Evolutionary conservation across 2,888 invertebrate genomes (phyloP).

Genomic region (Heterodera filipjevi): DNA sequence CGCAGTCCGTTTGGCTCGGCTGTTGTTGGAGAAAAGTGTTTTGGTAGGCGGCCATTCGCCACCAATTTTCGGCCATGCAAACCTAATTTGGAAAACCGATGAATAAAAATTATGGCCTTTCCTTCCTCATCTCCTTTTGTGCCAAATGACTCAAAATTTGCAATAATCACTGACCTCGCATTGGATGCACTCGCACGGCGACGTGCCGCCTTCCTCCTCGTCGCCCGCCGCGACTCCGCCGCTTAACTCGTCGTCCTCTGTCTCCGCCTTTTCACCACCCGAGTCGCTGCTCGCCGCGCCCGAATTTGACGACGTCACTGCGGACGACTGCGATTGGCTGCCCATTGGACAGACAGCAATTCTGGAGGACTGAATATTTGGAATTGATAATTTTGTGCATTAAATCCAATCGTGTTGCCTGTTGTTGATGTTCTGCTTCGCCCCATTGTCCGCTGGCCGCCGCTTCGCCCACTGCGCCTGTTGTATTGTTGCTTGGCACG

Average conservation of each 20-base stretch:
- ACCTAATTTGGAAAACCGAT: constrained; percentile 28
- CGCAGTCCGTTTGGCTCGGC: constrained; percentile 1
- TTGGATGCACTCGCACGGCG: constrained; percentile 27
- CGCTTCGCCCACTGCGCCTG: too few species aligned
- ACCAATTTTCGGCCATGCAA: constrained; percentile 36
- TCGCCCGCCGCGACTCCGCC: not conserved
- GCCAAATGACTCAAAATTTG: not conserved
- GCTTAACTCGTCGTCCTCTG: constrained; percentile 2
- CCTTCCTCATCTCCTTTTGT: not conserved
- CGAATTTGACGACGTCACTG: not conserved
- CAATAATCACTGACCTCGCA: constrained; percentile 1
- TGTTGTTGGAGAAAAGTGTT: constrained; percentile 32
- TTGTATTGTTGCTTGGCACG: not conserved
- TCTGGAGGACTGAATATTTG: not conserved
- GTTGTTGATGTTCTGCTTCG: not conserved
- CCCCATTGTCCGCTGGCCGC: not conserved
- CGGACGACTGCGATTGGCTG: not conserved
- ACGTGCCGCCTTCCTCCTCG: not conserved
- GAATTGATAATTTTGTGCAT: not conserved
- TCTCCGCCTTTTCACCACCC: constrained; percentile 5
- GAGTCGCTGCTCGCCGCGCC: not conserved
- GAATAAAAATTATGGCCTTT: too few species aligned
- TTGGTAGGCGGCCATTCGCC: constrained; percentile 35
- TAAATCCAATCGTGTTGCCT: too few species aligned
- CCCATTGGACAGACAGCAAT: not conserved